These are phyloP conservation scores for Antheraea pernyi DNA, from an alignment of 1,140 invertebrate species.

Conservation along the genomic window DNA sequence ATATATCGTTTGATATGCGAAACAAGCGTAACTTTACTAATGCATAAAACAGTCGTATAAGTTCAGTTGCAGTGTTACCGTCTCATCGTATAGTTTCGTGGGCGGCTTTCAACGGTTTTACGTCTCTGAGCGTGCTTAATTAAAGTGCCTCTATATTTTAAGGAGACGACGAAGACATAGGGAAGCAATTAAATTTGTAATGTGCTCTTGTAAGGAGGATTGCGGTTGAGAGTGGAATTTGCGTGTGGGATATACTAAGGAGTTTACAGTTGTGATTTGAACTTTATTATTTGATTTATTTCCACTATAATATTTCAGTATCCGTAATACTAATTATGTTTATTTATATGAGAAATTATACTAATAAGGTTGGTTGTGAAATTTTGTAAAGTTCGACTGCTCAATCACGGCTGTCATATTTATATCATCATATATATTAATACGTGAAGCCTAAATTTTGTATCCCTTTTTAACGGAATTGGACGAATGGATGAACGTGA, in stretches of 20 bases:
- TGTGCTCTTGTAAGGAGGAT: not conserved
- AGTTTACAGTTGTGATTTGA: not conserved
- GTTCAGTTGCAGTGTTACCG: not conserved
- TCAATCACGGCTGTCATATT: too few relatives aligned
- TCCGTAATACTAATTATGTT: too few relatives aligned
- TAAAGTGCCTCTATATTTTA: conserved; percentile 2
- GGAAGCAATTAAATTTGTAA: not conserved
- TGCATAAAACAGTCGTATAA: not conserved
- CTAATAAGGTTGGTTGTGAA: too few relatives aligned
- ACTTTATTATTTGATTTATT: too few relatives aligned
- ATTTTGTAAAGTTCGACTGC: too few relatives aligned
- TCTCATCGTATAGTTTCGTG: not conserved
- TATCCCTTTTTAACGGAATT: too few relatives aligned
- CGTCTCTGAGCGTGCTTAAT: not conserved
- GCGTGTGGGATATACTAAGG: not conserved
- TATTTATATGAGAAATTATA: too few relatives aligned
- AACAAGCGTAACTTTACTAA: not conserved
- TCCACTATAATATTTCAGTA: too few relatives aligned
- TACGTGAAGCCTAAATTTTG: too few relatives aligned
- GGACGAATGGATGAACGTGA: too few relatives aligned
- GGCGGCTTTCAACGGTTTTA: not conserved
- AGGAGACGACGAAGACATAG: not conserved
- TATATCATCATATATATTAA: too few relatives aligned
- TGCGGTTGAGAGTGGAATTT: not conserved
- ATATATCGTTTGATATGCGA: not conserved